Conservation (phyloP, 2,888 invertebrate genomes). For the Pterostichus niger region DNA sequence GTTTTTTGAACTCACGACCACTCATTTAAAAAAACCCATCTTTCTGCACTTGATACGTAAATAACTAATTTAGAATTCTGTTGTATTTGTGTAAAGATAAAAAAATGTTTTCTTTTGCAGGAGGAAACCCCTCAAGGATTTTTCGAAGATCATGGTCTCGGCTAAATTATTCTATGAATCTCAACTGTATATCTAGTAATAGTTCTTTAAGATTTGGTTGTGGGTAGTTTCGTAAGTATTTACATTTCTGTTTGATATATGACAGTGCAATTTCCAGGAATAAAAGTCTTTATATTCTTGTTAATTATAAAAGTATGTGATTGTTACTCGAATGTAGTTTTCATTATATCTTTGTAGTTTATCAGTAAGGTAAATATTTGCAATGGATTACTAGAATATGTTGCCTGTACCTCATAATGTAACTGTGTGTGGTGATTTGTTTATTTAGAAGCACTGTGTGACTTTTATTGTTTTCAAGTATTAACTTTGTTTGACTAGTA, state of each 20-base stretch:
- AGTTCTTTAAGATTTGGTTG: conserved; percentile 52
- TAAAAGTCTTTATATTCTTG: conserved; percentile 61
- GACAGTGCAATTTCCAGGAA: conserved; percentile 63
- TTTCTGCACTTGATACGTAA: no score
- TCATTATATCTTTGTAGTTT: conserved; percentile 57
- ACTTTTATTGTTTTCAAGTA: conserved; percentile 33
- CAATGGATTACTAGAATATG: conserved; percentile 40
- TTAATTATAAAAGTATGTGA: conserved; percentile 59
- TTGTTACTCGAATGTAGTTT: conserved; percentile 59
- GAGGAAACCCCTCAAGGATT: conserved; percentile 99
- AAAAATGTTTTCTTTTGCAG: conserved; percentile 84
- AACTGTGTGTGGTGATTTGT: conserved; percentile 29
- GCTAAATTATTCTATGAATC: conserved; percentile 79
- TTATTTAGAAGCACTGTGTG: conserved; percentile 52
- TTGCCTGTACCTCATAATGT: conserved; percentile 51
- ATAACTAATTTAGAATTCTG: conserved; percentile 6
- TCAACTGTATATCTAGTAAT: conserved; percentile 4
- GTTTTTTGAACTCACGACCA: no score
- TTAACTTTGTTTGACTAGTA: conserved; percentile 27
- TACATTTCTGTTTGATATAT: conserved; percentile 28
- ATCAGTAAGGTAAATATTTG: conserved; percentile 56
- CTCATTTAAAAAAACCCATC: no score
- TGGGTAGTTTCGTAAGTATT: conserved; percentile 61
- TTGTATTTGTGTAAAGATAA: neutral
- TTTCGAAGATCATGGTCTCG: conserved; percentile 99